Conservation (phyloP, 2,797 vertebrate species). For the Gallirallus australis region DNA sequence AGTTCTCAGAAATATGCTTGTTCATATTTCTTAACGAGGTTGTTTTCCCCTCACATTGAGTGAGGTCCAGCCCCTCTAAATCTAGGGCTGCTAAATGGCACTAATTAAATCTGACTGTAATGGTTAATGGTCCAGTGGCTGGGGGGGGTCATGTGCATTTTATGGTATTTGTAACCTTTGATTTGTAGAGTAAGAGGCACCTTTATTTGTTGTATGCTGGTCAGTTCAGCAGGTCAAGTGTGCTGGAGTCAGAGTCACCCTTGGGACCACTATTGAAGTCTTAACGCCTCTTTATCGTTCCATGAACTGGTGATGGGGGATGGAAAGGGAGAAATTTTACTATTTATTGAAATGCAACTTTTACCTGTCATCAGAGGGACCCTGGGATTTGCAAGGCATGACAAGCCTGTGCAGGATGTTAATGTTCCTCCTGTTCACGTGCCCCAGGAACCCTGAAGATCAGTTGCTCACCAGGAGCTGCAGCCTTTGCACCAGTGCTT, state of each 20-base stretch:
- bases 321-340: neutral
- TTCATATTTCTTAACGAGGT: neutral
- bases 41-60: neutral
- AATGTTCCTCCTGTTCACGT: neutral
- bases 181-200: neutral
- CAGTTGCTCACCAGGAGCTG: neutral
- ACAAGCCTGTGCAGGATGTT: neutral
- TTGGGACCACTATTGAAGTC: slow-evolving; percentile 13
- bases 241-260: neutral
- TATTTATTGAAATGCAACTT: neutral
- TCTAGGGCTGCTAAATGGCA: neutral
- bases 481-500: neutral
- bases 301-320: neutral
- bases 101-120: neutral
- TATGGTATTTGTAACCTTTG: neutral
- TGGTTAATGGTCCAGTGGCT: neutral
- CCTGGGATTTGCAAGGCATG: neutral
- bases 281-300: slow-evolving; percentile 26
- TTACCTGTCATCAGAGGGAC: neutral
- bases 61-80: neutral
- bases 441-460: neutral
- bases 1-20: neutral
- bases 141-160: neutral
- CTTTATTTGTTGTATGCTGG: neutral
- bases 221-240: neutral